phyloP scores from a whole-genome alignment of 2,113 vertebrate genomes.

The Phycodurus eques region DNA sequence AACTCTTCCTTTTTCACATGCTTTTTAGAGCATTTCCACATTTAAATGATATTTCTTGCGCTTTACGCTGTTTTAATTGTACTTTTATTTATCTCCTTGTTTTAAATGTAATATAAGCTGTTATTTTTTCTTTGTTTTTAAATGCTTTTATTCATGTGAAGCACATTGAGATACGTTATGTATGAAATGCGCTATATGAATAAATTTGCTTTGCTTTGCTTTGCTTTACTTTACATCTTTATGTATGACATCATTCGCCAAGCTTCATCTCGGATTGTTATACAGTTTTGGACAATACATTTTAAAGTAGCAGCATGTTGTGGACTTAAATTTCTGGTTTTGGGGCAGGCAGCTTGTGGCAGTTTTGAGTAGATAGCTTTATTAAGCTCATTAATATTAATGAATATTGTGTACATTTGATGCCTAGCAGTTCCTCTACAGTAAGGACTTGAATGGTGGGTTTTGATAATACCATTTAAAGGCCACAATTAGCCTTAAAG shows the following conservation, averaged over 20 bases:
- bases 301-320: slow-evolving; percentile 27
- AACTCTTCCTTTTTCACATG: too few species aligned
- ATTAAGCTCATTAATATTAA: slow-evolving; percentile 10
- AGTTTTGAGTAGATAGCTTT: slow-evolving; percentile 14
- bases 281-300: slow-evolving; percentile 12
- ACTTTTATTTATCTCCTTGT: too few species aligned
- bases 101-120: too few species aligned
- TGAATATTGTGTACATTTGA: background rate
- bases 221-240: background rate
- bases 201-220: too few species aligned
- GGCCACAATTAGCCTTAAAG: background rate
- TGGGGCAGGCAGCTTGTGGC: slow-evolving; percentile 22
- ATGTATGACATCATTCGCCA: slow-evolving; percentile 16
- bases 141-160: background rate
- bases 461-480: background rate
- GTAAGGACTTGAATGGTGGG: background rate
- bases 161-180: too few species aligned
- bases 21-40: too few species aligned
- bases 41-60: too few species aligned
- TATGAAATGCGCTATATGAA: too few species aligned
- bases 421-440: background rate
- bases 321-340: background rate
- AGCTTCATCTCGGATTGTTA: slow-evolving; percentile 10
- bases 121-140: too few species aligned
- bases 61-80: too few species aligned